phyloP scores from a whole-genome alignment of 1,140 invertebrate species.

The Triops cancriformis region DNA sequence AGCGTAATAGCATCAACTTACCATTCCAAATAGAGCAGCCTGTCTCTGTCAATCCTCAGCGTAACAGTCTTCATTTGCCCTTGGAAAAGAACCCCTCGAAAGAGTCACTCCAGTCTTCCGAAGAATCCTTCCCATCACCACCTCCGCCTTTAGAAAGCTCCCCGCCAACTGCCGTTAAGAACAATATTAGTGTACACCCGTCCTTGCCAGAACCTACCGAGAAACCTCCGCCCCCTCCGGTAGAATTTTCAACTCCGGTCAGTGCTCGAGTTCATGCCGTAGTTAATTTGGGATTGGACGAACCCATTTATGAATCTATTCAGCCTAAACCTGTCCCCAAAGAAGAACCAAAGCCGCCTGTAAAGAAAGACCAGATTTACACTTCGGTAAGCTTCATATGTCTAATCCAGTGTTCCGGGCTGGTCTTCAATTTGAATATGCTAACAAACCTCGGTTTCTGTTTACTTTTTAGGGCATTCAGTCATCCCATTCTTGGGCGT shows the following conservation, averaged over 20 bases:
- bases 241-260: constrained; percentile 32
- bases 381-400: background rate
- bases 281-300: constrained; percentile 38
- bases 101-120: constrained; percentile 19
- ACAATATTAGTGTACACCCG: constrained; percentile 37
- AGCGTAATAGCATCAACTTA: background rate
- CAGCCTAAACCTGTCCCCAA: constrained; percentile 43
- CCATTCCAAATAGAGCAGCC: background rate
- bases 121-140: constrained; percentile 30
- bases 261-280: constrained; percentile 30
- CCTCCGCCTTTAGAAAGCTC: constrained; percentile 30
- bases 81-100: background rate
- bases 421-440: no score
- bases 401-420: background rate
- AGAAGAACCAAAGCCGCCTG: constrained; percentile 39
- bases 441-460: constrained; percentile 27
- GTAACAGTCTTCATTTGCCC: background rate
- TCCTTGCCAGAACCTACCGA: constrained; percentile 62
- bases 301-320: constrained; percentile 78
- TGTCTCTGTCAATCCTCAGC: background rate
- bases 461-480: constrained; percentile 27
- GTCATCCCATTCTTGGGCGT: background rate
- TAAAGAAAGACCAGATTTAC: constrained; percentile 2
- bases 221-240: constrained; percentile 58
- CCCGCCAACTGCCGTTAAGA: constrained; percentile 23